Conservation (phyloP, 2,113 vertebrate species). For the Xiphophorus maculatus region DNA sequence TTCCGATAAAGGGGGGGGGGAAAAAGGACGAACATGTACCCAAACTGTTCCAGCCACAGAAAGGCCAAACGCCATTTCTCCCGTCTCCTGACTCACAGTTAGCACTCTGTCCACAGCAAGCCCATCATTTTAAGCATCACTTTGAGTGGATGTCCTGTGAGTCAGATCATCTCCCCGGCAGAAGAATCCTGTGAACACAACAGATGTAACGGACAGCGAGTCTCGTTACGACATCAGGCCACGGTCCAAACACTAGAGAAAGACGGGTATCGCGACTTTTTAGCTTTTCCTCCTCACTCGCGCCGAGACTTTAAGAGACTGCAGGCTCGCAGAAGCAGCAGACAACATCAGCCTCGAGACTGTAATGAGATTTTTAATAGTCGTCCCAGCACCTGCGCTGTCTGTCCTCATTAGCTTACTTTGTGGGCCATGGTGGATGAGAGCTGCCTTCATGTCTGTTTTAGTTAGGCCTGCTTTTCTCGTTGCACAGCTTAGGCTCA, state of each 20-base stretch:
- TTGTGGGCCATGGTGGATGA: conserved; percentile 34
- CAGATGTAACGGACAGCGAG: conserved; percentile 31
- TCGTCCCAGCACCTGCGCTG: conserved; percentile 7
- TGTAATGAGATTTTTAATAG: conserved; percentile 13
- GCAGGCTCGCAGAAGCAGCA: too few species aligned
- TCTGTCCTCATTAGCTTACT: conserved; percentile 47
- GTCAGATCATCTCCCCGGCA: background rate
- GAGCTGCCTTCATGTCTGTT: conserved; percentile 10
- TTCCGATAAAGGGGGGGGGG: too few species aligned
- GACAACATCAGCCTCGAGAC: conserved; percentile 2
- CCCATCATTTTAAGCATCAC: conserved; percentile 18
- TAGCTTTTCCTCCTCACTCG: conserved; percentile 2
- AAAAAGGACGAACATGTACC: background rate
- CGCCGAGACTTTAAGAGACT: background rate
- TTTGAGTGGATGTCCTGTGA: conserved; percentile 14
- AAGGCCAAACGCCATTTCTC: background rate
- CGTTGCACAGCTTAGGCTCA: conserved; percentile 16
- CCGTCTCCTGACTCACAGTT: background rate
- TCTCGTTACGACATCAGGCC: conserved; percentile 26
- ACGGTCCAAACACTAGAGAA: conserved; percentile 6
- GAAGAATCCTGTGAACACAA: background rate
- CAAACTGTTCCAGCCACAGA: background rate
- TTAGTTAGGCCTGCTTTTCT: background rate
- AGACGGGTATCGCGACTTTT: conserved; percentile 11
- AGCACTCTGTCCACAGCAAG: background rate